Base-by-base conservation (phyloP, 2,888 invertebrate species). In the Lacanobia oleracea region DNA sequence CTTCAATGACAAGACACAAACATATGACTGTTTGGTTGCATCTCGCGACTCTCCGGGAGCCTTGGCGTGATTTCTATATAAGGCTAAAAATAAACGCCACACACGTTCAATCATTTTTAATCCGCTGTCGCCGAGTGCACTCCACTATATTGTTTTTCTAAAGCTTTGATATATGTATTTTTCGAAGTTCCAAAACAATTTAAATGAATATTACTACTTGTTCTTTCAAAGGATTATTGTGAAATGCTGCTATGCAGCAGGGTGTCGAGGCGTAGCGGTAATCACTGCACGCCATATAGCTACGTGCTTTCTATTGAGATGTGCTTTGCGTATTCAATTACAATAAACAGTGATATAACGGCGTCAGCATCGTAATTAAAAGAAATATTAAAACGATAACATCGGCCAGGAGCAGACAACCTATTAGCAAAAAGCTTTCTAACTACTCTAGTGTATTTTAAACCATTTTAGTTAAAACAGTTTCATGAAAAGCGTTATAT, bases 51-150 rank as follows among this genome's bases (percentile, higher is more conserved):
- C 85, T 87, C 82, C 87, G 86, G 88, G 86, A 85, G 88, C 88
- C 91, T 92, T 91, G 87, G 84, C 79, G 88, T 89, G 88, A 91
- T 91, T 91, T 91, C 88, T 92, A 87, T 90, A 90, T 91, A 92
- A 84, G 89, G 88, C 75, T 90, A 87, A 87, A 87, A 88, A 88
- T 89, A 89, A 79, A 86, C 82, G 75, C 83, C 83, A 86, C 89
- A 89, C 88, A 85, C 86, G 86, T 85, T 83, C 79, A 86, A 88
- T 87, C 86, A 90, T 86, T 84, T 84, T 86, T 81, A 84, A 77
- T 82, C 57, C 67, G 75, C 79, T 85, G 84, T 76, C 76, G 67
- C 56, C 43, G 50, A 77, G 72, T 81, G 78, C 73, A 80, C 77
- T 68, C 9, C 51, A 48, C 62, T 37, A 33, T 54, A 37, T 56